Evolutionary conservation across 2,113 vertebrate species (phyloP).

Genomic region (Archocentrus centrarchus): DNA sequence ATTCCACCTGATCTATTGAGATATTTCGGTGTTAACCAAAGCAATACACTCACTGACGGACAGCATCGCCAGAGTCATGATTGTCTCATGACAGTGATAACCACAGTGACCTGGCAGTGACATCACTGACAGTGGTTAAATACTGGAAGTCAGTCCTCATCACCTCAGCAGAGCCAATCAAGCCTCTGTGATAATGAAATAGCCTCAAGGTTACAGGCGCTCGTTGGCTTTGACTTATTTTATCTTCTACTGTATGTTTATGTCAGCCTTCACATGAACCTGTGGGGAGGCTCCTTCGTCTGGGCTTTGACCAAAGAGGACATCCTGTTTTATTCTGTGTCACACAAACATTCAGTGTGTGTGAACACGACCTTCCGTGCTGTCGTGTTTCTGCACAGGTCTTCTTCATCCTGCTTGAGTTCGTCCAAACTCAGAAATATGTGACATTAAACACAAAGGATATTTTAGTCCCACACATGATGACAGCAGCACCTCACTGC

Average conservation of each 20-base stretch:
- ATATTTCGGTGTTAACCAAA: no score
- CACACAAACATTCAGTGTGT: conserved; percentile 19
- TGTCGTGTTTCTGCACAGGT: neutral
- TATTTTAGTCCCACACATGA: neutral
- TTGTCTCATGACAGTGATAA: neutral
- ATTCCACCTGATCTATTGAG: no score
- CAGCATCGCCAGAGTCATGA: neutral
- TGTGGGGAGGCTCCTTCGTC: conserved; percentile 34
- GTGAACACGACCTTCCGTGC: neutral
- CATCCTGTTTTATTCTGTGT: conserved; percentile 44
- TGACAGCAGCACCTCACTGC: neutral
- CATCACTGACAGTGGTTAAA: neutral
- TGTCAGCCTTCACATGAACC: neutral
- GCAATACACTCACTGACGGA: fast-evolving
- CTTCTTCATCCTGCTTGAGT: neutral
- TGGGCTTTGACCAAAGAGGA: neutral
- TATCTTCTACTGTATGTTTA: fast-evolving
- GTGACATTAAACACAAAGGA: neutral
- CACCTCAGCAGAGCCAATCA: neutral
- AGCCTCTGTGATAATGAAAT: neutral
- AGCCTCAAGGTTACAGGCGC: neutral
- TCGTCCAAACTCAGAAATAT: neutral
- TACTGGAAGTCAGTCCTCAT: neutral
- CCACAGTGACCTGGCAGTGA: neutral
- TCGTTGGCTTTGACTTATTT: neutral